Percentiles rank a stretch among this genome's conserved stretches.
These are phyloP conservation scores for Sarcophaga carnaria DNA, from an alignment of 2,888 invertebrate genomes.

Conservation along the genomic window DNA sequence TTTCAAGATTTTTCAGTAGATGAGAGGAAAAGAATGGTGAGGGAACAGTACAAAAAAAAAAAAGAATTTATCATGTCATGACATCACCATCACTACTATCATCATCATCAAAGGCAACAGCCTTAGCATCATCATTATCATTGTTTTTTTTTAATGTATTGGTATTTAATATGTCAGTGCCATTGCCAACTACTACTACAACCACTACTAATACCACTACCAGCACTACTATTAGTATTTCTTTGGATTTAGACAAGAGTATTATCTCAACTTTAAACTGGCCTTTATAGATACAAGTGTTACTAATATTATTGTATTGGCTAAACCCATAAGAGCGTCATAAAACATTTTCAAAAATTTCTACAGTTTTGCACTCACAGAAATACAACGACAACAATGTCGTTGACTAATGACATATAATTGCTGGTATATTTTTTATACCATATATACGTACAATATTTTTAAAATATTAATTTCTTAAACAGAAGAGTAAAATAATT, in stretches of 20 bases:
- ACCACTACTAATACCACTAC: neutral
- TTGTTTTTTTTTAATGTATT: constrained; percentile 23
- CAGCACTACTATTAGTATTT: neutral
- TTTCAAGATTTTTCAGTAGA: neutral
- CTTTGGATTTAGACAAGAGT: neutral
- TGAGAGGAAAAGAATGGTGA: constrained; percentile 3
- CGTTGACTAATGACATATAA: constrained; percentile 51
- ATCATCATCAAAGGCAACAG: constrained; percentile 27
- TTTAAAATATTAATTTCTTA: too few species aligned
- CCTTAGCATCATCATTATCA: constrained; percentile 23
- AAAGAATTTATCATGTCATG: constrained; percentile 61
- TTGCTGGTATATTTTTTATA: constrained; percentile 18
- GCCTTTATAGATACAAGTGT: neutral
- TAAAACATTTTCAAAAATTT: neutral
- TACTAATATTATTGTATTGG: constrained; percentile 6
- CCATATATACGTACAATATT: too few species aligned
- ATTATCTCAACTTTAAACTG: constrained; percentile 1
- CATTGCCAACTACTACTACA: constrained; percentile 45
- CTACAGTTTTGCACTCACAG: constrained; percentile 17
- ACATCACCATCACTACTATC: constrained; percentile 53
- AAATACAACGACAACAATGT: neutral
- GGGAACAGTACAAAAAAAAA: constrained; percentile 17
- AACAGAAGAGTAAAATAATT: too few species aligned
- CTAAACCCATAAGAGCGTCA: constrained; percentile 5
- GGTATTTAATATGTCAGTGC: constrained; percentile 36